phyloP scores from a whole-genome alignment of 2,888 invertebrate species.

The Brachyptera putata region DNA sequence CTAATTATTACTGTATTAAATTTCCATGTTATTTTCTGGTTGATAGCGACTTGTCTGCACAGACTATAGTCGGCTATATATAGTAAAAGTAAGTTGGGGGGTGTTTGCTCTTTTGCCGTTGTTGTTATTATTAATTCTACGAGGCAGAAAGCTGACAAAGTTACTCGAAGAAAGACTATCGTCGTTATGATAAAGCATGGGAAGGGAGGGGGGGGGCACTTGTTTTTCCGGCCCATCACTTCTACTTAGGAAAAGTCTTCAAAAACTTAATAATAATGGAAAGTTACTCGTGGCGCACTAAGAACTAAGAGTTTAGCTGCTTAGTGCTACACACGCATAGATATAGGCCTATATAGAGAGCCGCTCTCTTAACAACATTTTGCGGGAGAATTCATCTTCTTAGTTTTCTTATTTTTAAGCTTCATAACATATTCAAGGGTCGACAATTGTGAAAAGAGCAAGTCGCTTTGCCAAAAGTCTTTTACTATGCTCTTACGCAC shows the following conservation, averaged over 20 bases:
- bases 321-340: neutral
- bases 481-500: too few relatives aligned
- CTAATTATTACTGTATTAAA: conserved; percentile 31
- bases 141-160: conserved; percentile 24
- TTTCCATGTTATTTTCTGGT: conserved; percentile 29
- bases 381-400: conserved; percentile 5
- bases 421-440: neutral
- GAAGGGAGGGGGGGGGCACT: conserved; percentile 15
- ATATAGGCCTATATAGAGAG: neutral
- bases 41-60: conserved; percentile 14
- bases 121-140: conserved; percentile 28
- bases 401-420: neutral
- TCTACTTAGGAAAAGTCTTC: conserved; percentile 29
- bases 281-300: conserved; percentile 12
- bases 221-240: conserved; percentile 30
- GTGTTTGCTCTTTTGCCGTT: conserved; percentile 17
- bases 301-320: conserved; percentile 17
- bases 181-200: neutral
- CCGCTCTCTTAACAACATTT: too few relatives aligned
- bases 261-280: conserved; percentile 28
- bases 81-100: too few relatives aligned
- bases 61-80: too few relatives aligned
- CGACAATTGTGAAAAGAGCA: too few relatives aligned
- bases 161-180: neutral
- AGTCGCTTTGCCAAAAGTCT: too few relatives aligned